Conservation (phyloP, 2,113 vertebrate species). For the Chitala chitala region DNA sequence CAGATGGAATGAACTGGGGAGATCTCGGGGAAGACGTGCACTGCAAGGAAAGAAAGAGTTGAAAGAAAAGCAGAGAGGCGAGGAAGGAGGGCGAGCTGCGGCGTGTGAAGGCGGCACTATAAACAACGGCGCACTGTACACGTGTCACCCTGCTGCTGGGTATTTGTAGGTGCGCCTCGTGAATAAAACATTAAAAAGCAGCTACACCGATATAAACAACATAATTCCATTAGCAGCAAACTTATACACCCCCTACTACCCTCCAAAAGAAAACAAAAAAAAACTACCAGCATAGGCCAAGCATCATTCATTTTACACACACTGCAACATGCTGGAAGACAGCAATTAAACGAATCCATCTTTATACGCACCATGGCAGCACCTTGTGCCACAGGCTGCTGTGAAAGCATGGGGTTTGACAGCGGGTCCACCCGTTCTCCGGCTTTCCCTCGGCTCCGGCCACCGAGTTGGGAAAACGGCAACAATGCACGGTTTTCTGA, state of each 20-base stretch:
- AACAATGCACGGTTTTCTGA: constrained; percentile 72
- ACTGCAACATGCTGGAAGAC: not conserved
- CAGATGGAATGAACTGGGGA: constrained; percentile 36
- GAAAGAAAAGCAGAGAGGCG: constrained; percentile 1
- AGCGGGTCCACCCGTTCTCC: not conserved
- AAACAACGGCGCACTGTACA: not conserved
- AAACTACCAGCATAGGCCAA: not conserved
- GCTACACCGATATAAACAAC: not conserved
- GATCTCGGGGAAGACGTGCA: constrained; percentile 1
- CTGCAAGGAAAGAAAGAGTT: not conserved
- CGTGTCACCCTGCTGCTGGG: not conserved
- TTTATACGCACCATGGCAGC: not conserved
- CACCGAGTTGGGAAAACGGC: constrained; percentile 70
- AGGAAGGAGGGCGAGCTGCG: not conserved
- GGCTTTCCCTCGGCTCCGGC: constrained; percentile 56
- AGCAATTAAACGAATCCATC: not conserved
- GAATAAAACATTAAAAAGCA: constrained; percentile 10
- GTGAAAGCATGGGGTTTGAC: not conserved
- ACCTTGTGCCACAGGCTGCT: not conserved
- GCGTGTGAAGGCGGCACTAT: not conserved
- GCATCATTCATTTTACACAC: not conserved
- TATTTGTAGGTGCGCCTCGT: not conserved
- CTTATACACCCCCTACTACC: not conserved
- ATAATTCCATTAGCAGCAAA: not conserved
- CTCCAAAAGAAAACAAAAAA: not conserved